Base-by-base conservation (phyloP, 2,888 invertebrate species). In the Phania funesta region DNA sequence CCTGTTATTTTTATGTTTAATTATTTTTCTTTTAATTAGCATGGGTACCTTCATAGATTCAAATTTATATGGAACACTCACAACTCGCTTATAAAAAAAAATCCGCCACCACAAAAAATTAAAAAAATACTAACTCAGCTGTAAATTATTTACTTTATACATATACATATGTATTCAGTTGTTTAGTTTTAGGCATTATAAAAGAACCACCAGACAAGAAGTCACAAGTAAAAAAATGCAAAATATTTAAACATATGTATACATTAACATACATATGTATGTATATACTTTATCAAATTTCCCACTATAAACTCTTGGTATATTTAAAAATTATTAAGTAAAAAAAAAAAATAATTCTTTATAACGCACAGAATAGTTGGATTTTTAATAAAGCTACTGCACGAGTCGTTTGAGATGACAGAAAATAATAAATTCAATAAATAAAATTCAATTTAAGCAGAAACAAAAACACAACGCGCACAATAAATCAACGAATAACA, bases 361-460 rank as follows among this genome's bases (percentile, higher is more conserved):
- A 22, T 22, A 67, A 46, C 62, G 29, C 3, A 16, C 16, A 29
- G 24, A 38, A 41, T 41, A 56, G 9, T 32, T 3, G 13, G 50
- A 24, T 54, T 52, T 35, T 46, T 32, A 29, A n/a, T 35, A 44
- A 16, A 32, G 24, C 11, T 41, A 44, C 56, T 41, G n/a, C 58
- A 68, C 77, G 68, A 58, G 13, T 38, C 35, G 52, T 48, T 76
- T 68, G 64, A 71, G 78, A 78, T 70, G 78, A 65, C 70, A 78
- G 52, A 65, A 78, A 70, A 74, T 74, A 82, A 68, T 82, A 82
- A 80, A 83, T 83, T 80, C 50, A 83, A 80, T 80, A 73, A 80
- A 83, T 74, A 26, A 54, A 52, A 60, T 67, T 84, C 80, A 71
- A 79, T 74, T 78, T 76, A 77, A 84, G 81, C 32, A 65, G 56